A percentile compares a stretch with the other conserved stretches of the same genome.
Conservation (phyloP, 1,140 invertebrate species). For the Octopus bimaculoides region DNA sequence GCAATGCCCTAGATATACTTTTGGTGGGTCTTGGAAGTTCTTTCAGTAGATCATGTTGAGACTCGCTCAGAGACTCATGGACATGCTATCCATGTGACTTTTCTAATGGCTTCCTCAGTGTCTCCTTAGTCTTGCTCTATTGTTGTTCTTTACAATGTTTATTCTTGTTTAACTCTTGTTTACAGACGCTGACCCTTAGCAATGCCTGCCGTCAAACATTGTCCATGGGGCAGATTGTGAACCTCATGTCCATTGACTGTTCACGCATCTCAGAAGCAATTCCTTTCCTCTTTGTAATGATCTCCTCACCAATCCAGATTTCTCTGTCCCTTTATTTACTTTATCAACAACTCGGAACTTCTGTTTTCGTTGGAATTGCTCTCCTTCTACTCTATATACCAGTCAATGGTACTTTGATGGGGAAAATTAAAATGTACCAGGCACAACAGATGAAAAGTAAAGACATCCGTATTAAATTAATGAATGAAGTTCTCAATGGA, state of each 20-base stretch:
- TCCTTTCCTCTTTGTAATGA: conserved; percentile 87
- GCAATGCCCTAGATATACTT: too few species aligned
- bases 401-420: conserved; percentile 81
- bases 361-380: conserved; percentile 47
- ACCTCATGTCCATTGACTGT: conserved; percentile 60
- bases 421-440: conserved; percentile 65
- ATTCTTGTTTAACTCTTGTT: too few species aligned
- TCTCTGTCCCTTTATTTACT: conserved; percentile 79
- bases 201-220: conserved; percentile 44
- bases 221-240: conserved; percentile 63
- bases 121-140: too few species aligned
- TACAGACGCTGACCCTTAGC: conserved; percentile 43
- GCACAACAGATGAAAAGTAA: conserved; percentile 58
- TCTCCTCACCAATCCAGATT: conserved; percentile 89
- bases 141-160: too few species aligned
- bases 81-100: too few species aligned
- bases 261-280: conserved; percentile 52
- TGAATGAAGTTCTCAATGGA: conserved; percentile 55
- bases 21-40: too few species aligned
- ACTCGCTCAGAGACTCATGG: too few species aligned
- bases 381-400: conserved; percentile 53
- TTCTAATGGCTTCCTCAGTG: too few species aligned
- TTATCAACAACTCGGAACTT: conserved; percentile 67
- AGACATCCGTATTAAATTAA: conserved; percentile 60
- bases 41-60: too few species aligned